Percentiles rank a stretch among this genome's conserved stretches.
Conservation (phyloP, 2,888 invertebrate genomes). For the Andrena chrysosceles region DNA sequence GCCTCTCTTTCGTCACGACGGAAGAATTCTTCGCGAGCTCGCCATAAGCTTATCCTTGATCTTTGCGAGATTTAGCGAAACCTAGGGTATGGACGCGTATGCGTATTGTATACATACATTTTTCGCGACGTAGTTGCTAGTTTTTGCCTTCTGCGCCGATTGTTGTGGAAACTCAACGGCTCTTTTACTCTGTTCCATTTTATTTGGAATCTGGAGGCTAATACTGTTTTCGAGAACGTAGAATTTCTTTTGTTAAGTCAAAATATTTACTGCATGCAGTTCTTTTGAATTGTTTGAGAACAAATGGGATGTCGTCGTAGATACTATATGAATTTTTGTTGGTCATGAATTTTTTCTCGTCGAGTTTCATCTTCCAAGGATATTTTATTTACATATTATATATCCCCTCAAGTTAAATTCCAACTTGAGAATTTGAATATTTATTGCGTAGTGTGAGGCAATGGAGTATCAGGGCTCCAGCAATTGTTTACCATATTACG, state of each 20-base stretch:
- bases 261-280: not conserved
- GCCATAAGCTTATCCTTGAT: slow-evolving; percentile 28
- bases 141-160: not conserved
- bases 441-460: not conserved
- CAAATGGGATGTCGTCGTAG: not conserved
- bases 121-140: not conserved
- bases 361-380: slow-evolving; percentile 1
- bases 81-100: not conserved
- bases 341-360: not conserved
- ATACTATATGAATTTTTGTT: not conserved
- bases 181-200: not conserved
- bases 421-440: too few relatives aligned
- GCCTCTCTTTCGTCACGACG: slow-evolving; percentile 37
- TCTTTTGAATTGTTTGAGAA: not conserved
- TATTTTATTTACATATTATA: not conserved
- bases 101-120: not conserved
- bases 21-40: slow-evolving; percentile 38
- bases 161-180: not conserved
- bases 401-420: too few relatives aligned
- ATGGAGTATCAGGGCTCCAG: not conserved
- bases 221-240: not conserved
- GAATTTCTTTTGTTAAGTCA: not conserved
- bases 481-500: slow-evolving; percentile 2
- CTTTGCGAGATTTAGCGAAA: slow-evolving; percentile 25
- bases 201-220: not conserved